These are phyloP conservation scores for Ptiloglossa arizonensis DNA, from an alignment of 1,140 invertebrate species.

Conservation along the genomic window DNA sequence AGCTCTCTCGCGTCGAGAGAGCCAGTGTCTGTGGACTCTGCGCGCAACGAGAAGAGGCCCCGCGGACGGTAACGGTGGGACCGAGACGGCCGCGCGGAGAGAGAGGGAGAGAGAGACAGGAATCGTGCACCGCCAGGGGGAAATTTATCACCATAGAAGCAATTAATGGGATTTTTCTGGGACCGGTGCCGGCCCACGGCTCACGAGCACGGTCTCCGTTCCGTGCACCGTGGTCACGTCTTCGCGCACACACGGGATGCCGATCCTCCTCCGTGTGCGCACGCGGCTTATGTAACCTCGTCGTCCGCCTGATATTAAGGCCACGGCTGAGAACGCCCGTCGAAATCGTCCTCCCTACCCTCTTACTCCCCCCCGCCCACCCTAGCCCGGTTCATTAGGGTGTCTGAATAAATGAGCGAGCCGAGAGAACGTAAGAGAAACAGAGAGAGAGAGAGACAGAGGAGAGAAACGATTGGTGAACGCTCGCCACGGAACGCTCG, in stretches of 20 bases:
- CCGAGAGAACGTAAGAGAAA: no score
- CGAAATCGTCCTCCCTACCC: conserved; percentile 56
- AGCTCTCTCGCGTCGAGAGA: conserved; percentile 40
- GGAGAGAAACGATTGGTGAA: no score
- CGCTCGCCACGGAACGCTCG: conserved; percentile 16
- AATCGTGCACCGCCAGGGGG: conserved; percentile 78
- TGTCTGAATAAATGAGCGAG: conserved; percentile 52
- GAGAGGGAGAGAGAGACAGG: conserved; percentile 13
- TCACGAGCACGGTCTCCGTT: conserved; percentile 75
- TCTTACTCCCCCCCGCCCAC: neutral
- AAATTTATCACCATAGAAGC: conserved; percentile 81
- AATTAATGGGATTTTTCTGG: conserved; percentile 79
- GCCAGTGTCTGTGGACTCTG: neutral
- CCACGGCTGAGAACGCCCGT: conserved; percentile 62
- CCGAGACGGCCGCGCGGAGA: neutral
- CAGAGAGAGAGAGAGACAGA: no score
- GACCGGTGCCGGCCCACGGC: conserved; percentile 65
- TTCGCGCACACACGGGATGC: conserved; percentile 23
- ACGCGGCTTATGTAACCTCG: conserved; percentile 54
- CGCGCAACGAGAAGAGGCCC: neutral
- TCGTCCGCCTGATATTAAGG: conserved; percentile 61
- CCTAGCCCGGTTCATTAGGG: conserved; percentile 59
- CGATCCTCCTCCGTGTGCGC: neutral
- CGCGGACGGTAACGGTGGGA: neutral
- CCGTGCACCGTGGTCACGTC: conserved; percentile 76